Conservation (phyloP, 2,888 invertebrate species). For the Cartodere bifasciata region DNA sequence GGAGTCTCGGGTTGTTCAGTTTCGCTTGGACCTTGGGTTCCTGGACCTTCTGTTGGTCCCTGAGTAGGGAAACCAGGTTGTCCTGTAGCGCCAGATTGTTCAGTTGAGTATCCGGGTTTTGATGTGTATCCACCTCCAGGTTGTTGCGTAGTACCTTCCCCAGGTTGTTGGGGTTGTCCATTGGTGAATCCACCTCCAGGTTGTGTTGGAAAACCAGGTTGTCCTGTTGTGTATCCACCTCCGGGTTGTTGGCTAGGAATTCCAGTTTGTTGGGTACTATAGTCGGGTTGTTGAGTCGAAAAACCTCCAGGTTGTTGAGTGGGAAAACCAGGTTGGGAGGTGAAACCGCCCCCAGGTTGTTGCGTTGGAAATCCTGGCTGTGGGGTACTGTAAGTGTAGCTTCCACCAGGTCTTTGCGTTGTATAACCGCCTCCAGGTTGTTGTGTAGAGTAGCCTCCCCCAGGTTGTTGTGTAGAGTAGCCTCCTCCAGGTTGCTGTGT, state of each 20-base stretch:
- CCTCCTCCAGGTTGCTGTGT: no score
- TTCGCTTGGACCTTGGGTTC: no score
- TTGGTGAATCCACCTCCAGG: conserved; percentile 11
- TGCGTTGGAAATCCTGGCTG: conserved; percentile 12
- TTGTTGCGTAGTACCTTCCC: no score
- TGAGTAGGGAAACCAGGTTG: conserved; percentile 7
- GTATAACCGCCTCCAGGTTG: conserved; percentile 10
- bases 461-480: no score
- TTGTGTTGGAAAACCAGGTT: conserved; percentile 11
- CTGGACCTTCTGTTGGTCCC: conserved; percentile 9
- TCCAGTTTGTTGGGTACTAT: no score
- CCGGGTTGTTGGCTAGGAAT: no score
- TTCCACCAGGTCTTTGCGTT: conserved; percentile 14
- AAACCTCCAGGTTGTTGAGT: conserved; percentile 8
- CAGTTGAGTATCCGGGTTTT: conserved; percentile 10
- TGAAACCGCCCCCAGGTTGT: conserved; percentile 12
- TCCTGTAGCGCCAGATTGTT: conserved; percentile 7
- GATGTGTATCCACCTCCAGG: conserved; percentile 12
- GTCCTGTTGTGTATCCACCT: conserved; percentile 11
- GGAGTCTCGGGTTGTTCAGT: conserved; percentile 6
- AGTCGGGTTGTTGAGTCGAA: no score
- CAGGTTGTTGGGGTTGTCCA: no score
- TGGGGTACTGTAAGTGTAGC: conserved; percentile 20
- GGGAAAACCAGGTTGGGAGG: conserved; percentile 10
- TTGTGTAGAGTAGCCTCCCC: conserved; percentile 10